These are phyloP conservation scores for Philypnodon macrostomus DNA, from an alignment of 2,797 vertebrate genomes.

Conservation along the genomic window DNA sequence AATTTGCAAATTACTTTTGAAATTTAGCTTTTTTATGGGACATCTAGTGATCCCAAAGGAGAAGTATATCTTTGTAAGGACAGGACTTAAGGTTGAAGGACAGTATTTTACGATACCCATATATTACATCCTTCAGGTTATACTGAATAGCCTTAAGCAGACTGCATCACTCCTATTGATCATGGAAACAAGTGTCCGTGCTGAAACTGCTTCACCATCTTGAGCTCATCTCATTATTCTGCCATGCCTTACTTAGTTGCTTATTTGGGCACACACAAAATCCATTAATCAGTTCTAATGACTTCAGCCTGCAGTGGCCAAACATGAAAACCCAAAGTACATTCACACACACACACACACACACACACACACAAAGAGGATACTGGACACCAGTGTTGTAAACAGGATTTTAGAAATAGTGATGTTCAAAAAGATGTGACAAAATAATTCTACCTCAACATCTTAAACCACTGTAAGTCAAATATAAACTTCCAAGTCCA, in stretches of 20 bases:
- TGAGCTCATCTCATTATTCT: conserved; percentile 4
- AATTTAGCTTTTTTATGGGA: conserved; percentile 7
- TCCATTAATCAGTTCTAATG: conserved; percentile 2
- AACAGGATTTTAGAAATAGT: too few relatives aligned
- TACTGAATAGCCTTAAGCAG: too few relatives aligned
- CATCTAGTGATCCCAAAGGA: conserved; percentile 24
- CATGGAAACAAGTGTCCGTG: conserved; percentile 2
- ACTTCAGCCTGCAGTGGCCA: conserved; percentile 5
- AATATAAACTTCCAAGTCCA: too few relatives aligned
- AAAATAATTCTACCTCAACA: too few relatives aligned
- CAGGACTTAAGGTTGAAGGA: conserved; percentile 15
- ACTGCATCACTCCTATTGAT: not conserved
- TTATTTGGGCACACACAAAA: conserved; percentile 1
- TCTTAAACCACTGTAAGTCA: too few relatives aligned
- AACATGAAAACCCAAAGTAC: not conserved
- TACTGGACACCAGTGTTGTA: too few relatives aligned
- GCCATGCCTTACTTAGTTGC: conserved; percentile 1
- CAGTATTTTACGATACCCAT: not conserved
- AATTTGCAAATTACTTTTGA: not conserved
- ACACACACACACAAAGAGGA: too few relatives aligned
- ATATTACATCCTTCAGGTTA: conserved; percentile 1
- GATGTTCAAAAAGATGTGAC: too few relatives aligned
- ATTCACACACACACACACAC: not conserved
- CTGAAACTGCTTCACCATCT: not conserved
- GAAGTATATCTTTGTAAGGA: conserved; percentile 9